phyloP scores from a whole-genome alignment of 1,140 invertebrate species.

The Caenorhabditis brenneri region DNA sequence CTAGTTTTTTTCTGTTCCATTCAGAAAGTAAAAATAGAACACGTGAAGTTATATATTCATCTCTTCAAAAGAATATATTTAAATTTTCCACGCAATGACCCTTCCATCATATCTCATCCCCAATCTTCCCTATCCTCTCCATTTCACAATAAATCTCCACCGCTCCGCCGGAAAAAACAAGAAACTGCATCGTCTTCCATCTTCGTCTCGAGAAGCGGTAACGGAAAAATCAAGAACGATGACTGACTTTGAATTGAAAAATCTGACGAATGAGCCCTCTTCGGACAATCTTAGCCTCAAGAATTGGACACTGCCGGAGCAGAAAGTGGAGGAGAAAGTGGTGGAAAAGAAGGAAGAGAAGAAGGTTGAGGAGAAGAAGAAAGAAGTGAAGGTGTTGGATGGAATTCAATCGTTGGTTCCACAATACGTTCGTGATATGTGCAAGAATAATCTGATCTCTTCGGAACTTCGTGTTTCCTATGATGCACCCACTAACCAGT shows the following conservation, averaged over 20 bases:
- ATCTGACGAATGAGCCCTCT: neutral
- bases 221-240: neutral
- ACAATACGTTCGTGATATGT: neutral
- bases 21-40: too few relatives aligned
- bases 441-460: neutral
- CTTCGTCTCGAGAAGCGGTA: too few relatives aligned
- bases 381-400: too few relatives aligned
- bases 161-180: too few relatives aligned
- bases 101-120: too few relatives aligned
- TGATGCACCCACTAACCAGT: neutral
- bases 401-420: neutral
- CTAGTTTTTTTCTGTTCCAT: too few relatives aligned
- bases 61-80: too few relatives aligned
- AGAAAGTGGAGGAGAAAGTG: neutral
- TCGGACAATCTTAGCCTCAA: neutral
- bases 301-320: neutral
- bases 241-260: neutral
- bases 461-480: neutral
- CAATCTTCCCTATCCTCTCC: too few relatives aligned
- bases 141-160: too few relatives aligned
- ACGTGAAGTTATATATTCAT: too few relatives aligned
- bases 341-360: neutral
- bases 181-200: too few relatives aligned
- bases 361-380: neutral
- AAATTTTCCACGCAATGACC: too few relatives aligned